phyloP scores from a whole-genome alignment of 2,797 vertebrate species.

The Cirrhinus mrigala region DNA sequence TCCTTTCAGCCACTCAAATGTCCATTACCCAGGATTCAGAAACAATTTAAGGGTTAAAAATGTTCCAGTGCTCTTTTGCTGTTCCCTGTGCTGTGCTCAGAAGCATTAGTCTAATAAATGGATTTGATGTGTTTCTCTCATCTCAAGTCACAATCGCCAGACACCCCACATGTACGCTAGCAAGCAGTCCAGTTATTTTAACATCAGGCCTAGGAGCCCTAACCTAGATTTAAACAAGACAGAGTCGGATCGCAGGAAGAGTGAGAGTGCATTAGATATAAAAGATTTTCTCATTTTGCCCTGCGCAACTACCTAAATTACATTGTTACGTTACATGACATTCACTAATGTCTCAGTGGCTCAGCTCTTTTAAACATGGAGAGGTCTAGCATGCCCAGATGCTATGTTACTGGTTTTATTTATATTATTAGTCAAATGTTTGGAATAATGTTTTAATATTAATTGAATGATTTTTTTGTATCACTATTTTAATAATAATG shows the following conservation, averaged over 20 bases:
- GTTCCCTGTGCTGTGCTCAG: slow-evolving; percentile 13
- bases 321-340: background rate
- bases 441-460: background rate
- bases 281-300: background rate
- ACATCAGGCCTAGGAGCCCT: slow-evolving; percentile 71
- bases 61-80: background rate
- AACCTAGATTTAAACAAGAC: slow-evolving; percentile 76
- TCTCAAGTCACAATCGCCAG: slow-evolving; percentile 58
- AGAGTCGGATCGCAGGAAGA: slow-evolving; percentile 67
- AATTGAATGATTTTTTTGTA: background rate
- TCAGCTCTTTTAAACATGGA: background rate
- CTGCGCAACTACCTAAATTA: background rate
- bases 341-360: background rate
- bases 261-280: background rate
- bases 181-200: slow-evolving; percentile 79
- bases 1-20: background rate
- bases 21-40: background rate
- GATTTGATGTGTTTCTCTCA: slow-evolving; percentile 45
- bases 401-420: background rate
- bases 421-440: background rate
- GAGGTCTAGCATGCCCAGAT: background rate
- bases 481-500: too few relatives aligned
- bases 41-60: slow-evolving; percentile 11
- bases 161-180: slow-evolving; percentile 65
- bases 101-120: slow-evolving; percentile 29